phyloP scores from a whole-genome alignment of 2,113 vertebrate genomes.

The Carettochelys insculpta region DNA sequence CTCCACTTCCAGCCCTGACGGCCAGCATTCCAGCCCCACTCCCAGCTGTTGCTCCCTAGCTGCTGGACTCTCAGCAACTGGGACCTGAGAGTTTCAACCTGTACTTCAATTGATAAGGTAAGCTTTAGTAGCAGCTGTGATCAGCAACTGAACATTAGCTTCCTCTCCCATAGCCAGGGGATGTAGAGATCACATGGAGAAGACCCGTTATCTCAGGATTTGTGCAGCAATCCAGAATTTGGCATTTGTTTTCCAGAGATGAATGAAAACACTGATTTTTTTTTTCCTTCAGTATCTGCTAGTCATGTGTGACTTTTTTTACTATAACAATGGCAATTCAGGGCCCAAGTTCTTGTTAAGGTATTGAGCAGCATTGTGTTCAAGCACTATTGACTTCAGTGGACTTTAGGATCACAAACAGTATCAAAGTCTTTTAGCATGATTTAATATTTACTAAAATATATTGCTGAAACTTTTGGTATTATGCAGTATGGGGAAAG shows the following conservation, averaged over 20 bases:
- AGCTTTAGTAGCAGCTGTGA: background rate
- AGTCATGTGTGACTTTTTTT: background rate
- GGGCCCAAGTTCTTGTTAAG: background rate
- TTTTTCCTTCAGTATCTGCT: background rate
- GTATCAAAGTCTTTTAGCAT: fast-evolving
- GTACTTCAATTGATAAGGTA: background rate
- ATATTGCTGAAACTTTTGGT: background rate
- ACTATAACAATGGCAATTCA: fast-evolving
- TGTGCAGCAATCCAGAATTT: background rate
- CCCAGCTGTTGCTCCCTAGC: no score
- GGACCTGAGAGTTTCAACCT: no score
- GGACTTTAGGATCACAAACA: background rate
- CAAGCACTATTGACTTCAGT: background rate
- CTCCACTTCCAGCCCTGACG: no score
- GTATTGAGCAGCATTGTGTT: background rate
- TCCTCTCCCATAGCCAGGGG: fast-evolving
- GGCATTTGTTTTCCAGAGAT: background rate
- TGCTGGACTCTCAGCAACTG: no score
- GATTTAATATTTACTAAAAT: background rate
- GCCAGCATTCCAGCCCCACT: no score
- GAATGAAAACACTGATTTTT: background rate
- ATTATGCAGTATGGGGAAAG: background rate
- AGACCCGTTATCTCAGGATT: background rate
- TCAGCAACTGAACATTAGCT: background rate
- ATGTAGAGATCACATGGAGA: fast-evolving